Evolutionary conservation across 2,797 vertebrate species (phyloP).

Genomic region (Spondyliosoma cantharus): DNA sequence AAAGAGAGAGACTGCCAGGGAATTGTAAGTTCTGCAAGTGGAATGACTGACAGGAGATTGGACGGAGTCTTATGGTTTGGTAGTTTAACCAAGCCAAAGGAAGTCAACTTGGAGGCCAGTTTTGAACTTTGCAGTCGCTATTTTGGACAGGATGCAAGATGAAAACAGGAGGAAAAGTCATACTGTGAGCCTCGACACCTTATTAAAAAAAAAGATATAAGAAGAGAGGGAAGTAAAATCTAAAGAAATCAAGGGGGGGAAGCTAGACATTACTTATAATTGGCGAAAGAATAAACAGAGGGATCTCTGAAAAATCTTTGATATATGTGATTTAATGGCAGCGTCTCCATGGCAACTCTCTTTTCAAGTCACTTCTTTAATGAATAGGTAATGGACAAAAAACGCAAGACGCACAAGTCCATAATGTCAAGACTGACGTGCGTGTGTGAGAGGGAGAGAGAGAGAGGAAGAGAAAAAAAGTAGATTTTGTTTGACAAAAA

Average conservation of each 20-base stretch:
- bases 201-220: constrained; percentile 39
- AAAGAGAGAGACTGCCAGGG: constrained; percentile 33
- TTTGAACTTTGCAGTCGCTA: constrained; percentile 33
- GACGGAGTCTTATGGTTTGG: constrained; percentile 37
- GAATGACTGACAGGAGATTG: constrained; percentile 64
- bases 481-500: constrained; percentile 60
- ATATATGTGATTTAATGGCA: constrained; percentile 84
- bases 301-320: constrained; percentile 46
- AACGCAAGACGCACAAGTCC: constrained; percentile 84
- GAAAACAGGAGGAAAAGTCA: constrained; percentile 18
- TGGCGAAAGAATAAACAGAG: constrained; percentile 66
- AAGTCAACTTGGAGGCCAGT: constrained; percentile 19
- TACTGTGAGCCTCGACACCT: constrained; percentile 19
- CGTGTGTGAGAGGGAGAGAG: constrained; percentile 46
- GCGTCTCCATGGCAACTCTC: constrained; percentile 91
- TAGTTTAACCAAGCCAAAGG: constrained; percentile 32
- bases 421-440: constrained; percentile 50
- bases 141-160: constrained; percentile 39
- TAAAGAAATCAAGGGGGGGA: constrained; percentile 19
- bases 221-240: background rate
- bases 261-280: constrained; percentile 52
- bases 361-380: constrained; percentile 89
- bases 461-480: constrained; percentile 23
- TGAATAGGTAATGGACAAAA: constrained; percentile 91
- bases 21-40: constrained; percentile 48